A percentile compares a stretch with the other conserved stretches of the same genome.
Evolutionary conservation across 2,888 invertebrate species (phyloP).

Genomic region (Globia sparganii): DNA sequence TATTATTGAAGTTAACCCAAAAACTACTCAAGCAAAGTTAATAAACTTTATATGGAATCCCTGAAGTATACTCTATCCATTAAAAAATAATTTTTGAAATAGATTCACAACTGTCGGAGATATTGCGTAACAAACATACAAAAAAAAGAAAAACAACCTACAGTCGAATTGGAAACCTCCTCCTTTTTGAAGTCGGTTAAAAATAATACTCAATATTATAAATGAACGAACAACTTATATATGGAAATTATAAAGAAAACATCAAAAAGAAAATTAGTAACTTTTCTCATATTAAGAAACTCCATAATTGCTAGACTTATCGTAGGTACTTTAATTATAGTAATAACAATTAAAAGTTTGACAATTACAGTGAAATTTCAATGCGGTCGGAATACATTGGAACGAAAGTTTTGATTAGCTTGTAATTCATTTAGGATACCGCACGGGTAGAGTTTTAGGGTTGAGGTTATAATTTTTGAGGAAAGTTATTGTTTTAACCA

Average conservation of each 20-base stretch:
- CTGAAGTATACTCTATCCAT: too few species aligned
- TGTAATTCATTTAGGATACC: slow-evolving; percentile 64
- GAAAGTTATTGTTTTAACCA: background rate
- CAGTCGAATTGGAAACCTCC: too few species aligned
- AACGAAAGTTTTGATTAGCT: slow-evolving; percentile 66
- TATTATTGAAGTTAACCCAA: too few species aligned
- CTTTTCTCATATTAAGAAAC: too few species aligned
- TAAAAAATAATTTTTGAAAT: too few species aligned
- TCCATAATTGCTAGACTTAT: slow-evolving; percentile 39
- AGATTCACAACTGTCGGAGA: too few species aligned
- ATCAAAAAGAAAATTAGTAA: slow-evolving; percentile 15
- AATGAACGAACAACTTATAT: background rate
- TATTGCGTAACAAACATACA: too few species aligned
- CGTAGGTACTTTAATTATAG: slow-evolving; percentile 56
- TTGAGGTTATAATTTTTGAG: slow-evolving; percentile 1
- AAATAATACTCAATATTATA: background rate
- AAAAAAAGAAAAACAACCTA: too few species aligned
- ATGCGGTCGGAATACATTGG: slow-evolving; percentile 59
- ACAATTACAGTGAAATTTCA: slow-evolving; percentile 61
- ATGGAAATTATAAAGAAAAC: slow-evolving; percentile 9
- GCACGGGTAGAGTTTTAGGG: slow-evolving; percentile 35
- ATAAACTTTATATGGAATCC: too few species aligned
- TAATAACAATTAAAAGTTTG: slow-evolving; percentile 65
- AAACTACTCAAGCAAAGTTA: too few species aligned
- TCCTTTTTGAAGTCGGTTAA: too few species aligned